Evolutionary conservation across 2,888 invertebrate genomes (phyloP), one percentile per base, ranked within the genome.

Genomic region (Drosophila pegasa): DNA sequence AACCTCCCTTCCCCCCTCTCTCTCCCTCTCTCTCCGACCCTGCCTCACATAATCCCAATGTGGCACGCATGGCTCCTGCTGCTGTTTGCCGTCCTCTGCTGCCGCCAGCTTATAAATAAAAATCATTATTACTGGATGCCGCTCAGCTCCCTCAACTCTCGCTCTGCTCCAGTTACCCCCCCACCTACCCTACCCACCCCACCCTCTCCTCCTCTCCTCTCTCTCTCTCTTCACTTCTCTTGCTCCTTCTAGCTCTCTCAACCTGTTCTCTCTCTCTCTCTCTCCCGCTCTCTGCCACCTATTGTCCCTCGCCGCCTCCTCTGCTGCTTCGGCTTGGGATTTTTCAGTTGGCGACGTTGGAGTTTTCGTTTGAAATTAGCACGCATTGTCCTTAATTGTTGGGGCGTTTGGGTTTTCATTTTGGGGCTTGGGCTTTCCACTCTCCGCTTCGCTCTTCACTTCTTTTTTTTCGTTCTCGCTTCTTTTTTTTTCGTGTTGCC

Each of bases 341-440:
- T 69, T 80, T 72, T 66, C 59, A 68, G 57, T 40, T 41, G 56
- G 51, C 60, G 43, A 47, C 33, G 50, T 18, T 50, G 9, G 54
- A 57, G 50, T 64, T 81, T 77, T 62, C 70, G 57, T 70, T 79
- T 70, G 79, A 83, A 87, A 83, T 83, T 85, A 88, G 86, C 86
- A 83, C 86, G 88, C 82, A 85, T 83, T 83, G 86, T 87, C 71
- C 86, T 71, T 83, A 83, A 83, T 83, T 83, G 82, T 81, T 85
- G 75, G 87, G 85, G 81, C 84, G 73, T 76, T 83, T 60, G 65
- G 70, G 51, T 38, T 65, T 60, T 62, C 47, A 55, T 52, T 51
- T 51, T 35, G 59, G 61, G 61, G 35, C 52, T 57, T 29, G 33
- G 29, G 47, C 40, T 43, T 55, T 55, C 16, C 55, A 22, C 16